Base-by-base conservation (phyloP, 2,888 invertebrate genomes). In the Theretra japonica region DNA sequence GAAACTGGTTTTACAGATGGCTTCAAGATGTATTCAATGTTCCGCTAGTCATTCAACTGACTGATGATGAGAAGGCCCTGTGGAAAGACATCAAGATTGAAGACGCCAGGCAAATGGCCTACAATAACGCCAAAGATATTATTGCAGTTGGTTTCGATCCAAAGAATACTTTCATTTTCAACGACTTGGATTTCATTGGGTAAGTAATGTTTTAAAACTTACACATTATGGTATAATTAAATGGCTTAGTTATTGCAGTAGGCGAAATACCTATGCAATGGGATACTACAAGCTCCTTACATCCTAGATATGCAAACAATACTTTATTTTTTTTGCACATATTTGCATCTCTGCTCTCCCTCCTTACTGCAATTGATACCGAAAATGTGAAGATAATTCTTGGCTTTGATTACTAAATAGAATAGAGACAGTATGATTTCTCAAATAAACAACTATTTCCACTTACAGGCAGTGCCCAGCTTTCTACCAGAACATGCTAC, bases 41-140 rank as follows among this genome's bases (percentile, higher is more conserved):
- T 2, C 99, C 99, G 0, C 93, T 99, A 25, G 97, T 99, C 0
- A 98, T 99, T 77, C 99, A 99, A 89, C 90, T 99, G 84, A 99
- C 99, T 0, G 99, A 99, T 85, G 99, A 99, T 89, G 99, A 99
- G 89, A 99, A 99, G 89, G 97, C 97, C 5, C 95, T 99, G 82
- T 99, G 99, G 99, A 99, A 97, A 87, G 98, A 99, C 86, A 94
- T 99, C 70, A 97, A 97, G 80, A 88, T 99, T 11, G 99, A 99
- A 79, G 97, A 98, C 76, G 97, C 98, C 0, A 96, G 97, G 71
- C 96, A 96, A 84, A 95, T 99, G 93, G 97, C 98, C 0, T 95
- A 96, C 76, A 98, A 98, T 86, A 99, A 99, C 93, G 98, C 98
- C 1, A 99, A 98, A 91, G 99, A 99, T 87, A 99, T 99, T 73